Conservation (phyloP, 2,797 vertebrate species). For the Numenius phaeopus region DNA sequence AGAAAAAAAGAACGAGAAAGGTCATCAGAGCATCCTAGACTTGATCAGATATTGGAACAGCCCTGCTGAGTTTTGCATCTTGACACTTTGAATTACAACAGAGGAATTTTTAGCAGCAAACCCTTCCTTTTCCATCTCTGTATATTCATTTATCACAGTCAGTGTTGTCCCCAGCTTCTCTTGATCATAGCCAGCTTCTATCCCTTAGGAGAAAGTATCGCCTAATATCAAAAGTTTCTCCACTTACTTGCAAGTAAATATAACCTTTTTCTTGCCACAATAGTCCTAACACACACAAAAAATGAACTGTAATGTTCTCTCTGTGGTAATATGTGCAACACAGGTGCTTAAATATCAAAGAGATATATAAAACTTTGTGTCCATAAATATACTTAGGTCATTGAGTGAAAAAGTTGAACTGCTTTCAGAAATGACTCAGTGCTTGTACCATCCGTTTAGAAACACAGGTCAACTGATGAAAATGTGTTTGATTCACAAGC, state of each 20-base stretch:
- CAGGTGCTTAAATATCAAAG: background rate
- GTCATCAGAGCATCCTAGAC: background rate
- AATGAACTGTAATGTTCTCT: background rate
- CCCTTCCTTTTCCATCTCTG: background rate
- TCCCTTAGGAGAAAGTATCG: background rate
- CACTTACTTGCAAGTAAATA: background rate
- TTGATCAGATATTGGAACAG: background rate
- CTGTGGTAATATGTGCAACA: background rate
- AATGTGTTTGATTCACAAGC: background rate
- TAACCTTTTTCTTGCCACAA: background rate
- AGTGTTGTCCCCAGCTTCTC: background rate
- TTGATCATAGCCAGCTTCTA: background rate
- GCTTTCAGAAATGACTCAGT: background rate
- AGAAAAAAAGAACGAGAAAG: background rate
- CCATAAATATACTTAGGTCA: background rate
- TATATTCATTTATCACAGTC: background rate
- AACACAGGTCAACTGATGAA: background rate
- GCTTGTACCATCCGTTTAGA: background rate
- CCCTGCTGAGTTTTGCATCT: background rate
- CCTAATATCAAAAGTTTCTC: background rate
- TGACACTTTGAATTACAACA: background rate
- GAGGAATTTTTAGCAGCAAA: background rate
- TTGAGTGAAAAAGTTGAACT: background rate
- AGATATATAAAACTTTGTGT: background rate
- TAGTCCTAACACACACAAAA: rapidly evolving